Conservation (phyloP, 2,888 invertebrate genomes). For the Agriopis marginaria region DNA sequence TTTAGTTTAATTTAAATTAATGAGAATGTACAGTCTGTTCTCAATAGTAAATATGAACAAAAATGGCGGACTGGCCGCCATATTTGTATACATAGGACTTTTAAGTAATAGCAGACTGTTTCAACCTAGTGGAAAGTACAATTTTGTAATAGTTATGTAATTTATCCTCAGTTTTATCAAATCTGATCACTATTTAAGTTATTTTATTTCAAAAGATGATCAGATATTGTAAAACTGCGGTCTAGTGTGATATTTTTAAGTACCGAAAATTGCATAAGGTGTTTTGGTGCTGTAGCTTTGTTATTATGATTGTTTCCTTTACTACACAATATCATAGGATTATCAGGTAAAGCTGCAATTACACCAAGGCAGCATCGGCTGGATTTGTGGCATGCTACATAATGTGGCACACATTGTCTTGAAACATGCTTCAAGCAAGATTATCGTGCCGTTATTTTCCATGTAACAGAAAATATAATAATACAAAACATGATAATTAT, state of each 20-base stretch:
- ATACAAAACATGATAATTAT: too few relatives aligned
- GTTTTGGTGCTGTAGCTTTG: slow-evolving; percentile 25
- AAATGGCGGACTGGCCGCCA: background rate
- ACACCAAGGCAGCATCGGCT: background rate
- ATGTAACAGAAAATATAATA: too few relatives aligned
- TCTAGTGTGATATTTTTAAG: slow-evolving; percentile 27
- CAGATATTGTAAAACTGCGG: slow-evolving; percentile 8
- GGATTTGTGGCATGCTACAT: background rate
- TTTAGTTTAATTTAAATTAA: slow-evolving; percentile 5
- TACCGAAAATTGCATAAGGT: slow-evolving; percentile 6
- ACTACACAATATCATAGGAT: slow-evolving; percentile 13
- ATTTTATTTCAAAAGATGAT: background rate
- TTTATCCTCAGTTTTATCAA: slow-evolving; percentile 16
- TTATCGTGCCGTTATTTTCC: too few relatives aligned
- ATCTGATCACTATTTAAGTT: slow-evolving; percentile 4
- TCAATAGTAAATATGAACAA: background rate
- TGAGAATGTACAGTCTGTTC: background rate
- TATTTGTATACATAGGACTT: background rate
- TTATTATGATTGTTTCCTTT: slow-evolving; percentile 19
- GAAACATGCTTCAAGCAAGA: too few relatives aligned
- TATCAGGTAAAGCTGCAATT: background rate
- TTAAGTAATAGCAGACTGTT: background rate
- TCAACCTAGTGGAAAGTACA: slow-evolving; percentile 33
- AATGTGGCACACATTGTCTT: too few relatives aligned
- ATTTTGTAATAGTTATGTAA: slow-evolving; percentile 23